Evolutionary conservation across 2,888 invertebrate genomes (phyloP).

Genomic region (Meiosimyza decipiens): DNA sequence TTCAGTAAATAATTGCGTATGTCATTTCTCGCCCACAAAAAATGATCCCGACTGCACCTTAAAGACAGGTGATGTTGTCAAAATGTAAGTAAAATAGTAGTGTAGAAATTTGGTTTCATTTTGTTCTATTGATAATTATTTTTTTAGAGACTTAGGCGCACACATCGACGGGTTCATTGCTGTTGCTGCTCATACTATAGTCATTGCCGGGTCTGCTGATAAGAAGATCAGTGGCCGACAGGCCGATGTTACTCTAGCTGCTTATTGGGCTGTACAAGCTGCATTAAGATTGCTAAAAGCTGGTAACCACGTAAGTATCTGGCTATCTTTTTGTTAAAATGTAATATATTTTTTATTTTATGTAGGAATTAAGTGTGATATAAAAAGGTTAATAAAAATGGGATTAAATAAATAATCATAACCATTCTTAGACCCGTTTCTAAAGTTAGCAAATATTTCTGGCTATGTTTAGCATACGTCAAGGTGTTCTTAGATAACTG

Average conservation of each 20-base stretch:
- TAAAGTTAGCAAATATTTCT: no score
- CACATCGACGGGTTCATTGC: slow-evolving; percentile 99
- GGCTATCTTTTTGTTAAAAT: neutral
- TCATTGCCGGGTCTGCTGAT: slow-evolving; percentile 82
- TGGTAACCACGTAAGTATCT: slow-evolving; percentile 80
- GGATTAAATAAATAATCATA: no score
- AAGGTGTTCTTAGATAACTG: no score
- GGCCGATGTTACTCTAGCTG: slow-evolving; percentile 95
- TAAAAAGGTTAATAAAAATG: no score
- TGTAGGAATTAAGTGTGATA: no score
- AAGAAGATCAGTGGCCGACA: slow-evolving; percentile 85
- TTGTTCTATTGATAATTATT: neutral
- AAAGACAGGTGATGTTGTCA: slow-evolving; percentile 93
- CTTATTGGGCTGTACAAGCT: slow-evolving; percentile 95
- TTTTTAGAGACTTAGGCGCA: slow-evolving; percentile 89
- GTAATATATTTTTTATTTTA: no score
- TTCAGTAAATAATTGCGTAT: slow-evolving; percentile 98
- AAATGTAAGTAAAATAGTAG: slow-evolving; percentile 80
- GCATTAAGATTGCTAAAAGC: slow-evolving; percentile 92
- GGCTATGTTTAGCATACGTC: no score
- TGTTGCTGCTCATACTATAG: slow-evolving; percentile 95
- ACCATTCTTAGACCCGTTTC: no score
- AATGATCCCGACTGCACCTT: slow-evolving; percentile 89
- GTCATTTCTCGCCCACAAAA: slow-evolving; percentile 96
- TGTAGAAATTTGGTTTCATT: neutral